Evolutionary conservation across 2,888 invertebrate species (phyloP).

Genomic region (Eurois occulta): DNA sequence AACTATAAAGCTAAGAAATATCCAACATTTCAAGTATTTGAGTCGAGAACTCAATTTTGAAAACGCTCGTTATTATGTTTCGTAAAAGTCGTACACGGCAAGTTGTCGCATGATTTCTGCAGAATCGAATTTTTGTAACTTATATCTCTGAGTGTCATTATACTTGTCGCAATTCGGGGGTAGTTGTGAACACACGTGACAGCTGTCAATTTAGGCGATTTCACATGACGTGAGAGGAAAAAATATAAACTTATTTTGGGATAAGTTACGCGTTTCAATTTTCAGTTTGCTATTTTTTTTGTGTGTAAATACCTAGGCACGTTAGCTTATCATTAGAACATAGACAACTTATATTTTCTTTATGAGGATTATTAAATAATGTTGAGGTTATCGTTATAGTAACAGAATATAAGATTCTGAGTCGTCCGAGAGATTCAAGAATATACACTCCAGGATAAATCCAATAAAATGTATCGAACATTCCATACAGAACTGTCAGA

Average conservation of each 20-base stretch:
- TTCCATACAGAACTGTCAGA: slow-evolving; percentile 54
- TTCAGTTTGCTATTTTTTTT: not conserved
- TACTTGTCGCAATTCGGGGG: not conserved
- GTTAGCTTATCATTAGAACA: not conserved
- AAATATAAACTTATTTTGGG: not conserved
- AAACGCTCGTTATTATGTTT: slow-evolving; percentile 8
- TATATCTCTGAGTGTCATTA: not conserved
- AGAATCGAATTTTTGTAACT: slow-evolving; percentile 16
- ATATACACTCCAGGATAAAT: slow-evolving; percentile 29
- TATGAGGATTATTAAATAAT: too few species aligned
- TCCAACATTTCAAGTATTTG: slow-evolving; percentile 1
- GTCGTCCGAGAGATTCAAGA: slow-evolving; percentile 9
- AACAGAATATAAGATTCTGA: slow-evolving; percentile 1
- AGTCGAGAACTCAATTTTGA: not conserved
- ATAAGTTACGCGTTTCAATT: not conserved
- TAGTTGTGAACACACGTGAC: slow-evolving; percentile 9
- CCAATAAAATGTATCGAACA: slow-evolving; percentile 23
- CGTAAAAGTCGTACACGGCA: not conserved
- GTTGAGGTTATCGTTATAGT: not conserved
- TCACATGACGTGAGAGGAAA: too few species aligned
- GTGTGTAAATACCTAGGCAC: not conserved
- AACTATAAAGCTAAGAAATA: not conserved
- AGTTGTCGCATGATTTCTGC: slow-evolving; percentile 8
- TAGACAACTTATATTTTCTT: not conserved
- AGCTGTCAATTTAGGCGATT: slow-evolving; percentile 38